Conservation (phyloP, 1,140 invertebrate genomes). For the Diachasma alloeum region DNA sequence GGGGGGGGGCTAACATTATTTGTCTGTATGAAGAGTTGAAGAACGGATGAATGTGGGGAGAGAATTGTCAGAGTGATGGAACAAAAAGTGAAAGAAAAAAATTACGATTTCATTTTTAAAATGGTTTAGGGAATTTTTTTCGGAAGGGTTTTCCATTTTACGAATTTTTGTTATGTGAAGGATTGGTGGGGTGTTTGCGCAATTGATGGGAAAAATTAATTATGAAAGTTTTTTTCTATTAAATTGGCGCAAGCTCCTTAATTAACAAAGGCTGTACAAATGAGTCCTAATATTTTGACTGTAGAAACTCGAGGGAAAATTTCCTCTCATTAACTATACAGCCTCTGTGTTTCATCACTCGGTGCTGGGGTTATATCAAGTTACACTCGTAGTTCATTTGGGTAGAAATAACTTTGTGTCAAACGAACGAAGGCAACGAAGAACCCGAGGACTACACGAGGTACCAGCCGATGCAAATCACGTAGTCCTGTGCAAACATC, state of each 20-base stretch:
- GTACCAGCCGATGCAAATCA: neutral
- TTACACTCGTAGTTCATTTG: conserved; percentile 11
- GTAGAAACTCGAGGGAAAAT: conserved; percentile 1
- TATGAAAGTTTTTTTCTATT: neutral
- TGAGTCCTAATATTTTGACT: conserved; percentile 24
- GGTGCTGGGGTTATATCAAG: conserved; percentile 14
- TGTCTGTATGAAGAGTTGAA: neutral
- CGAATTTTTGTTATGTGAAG: too few species aligned
- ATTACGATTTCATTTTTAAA: too few species aligned
- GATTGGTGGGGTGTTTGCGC: neutral
- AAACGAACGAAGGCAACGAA: neutral
- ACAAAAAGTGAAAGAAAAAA: neutral
- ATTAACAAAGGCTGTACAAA: conserved; percentile 8
- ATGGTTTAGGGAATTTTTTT: too few species aligned
- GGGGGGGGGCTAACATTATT: conserved; percentile 21
- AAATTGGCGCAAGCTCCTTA: neutral
- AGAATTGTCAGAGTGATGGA: neutral
- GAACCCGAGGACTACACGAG: neutral
- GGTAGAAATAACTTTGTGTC: conserved; percentile 23
- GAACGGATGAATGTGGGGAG: neutral
- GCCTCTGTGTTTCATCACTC: neutral
- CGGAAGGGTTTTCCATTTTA: too few species aligned
- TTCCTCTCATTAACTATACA: conserved; percentile 5
- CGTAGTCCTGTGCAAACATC: conserved; percentile 13
- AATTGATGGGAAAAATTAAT: too few species aligned